Percentiles rank a stretch among this genome's conserved stretches.
Evolutionary conservation across 2,888 invertebrate species (phyloP).

Genomic region (Scaptodrosophila latifasciaeformis): DNA sequence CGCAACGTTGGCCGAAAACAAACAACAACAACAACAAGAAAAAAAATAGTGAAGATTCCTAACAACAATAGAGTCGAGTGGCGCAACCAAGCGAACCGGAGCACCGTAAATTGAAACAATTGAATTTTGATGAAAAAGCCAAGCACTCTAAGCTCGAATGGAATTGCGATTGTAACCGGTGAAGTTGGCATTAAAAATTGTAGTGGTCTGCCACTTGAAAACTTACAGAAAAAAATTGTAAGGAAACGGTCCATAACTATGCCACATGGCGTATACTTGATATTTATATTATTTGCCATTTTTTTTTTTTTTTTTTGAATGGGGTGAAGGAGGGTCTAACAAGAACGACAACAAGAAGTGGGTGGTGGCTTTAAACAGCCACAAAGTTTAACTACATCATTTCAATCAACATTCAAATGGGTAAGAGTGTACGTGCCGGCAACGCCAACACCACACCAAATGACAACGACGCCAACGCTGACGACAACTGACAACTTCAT

Average conservation of each 20-base stretch:
- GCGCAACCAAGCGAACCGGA: too few species aligned
- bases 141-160: constrained; percentile 15
- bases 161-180: too few species aligned
- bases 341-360: too few species aligned
- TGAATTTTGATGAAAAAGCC: constrained; percentile 61
- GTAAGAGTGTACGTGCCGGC: constrained; percentile 33
- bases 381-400: constrained; percentile 9
- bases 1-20: constrained; percentile 40
- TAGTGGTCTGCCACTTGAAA: too few species aligned
- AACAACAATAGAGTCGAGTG: constrained; percentile 45
- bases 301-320: too few species aligned
- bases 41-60: constrained; percentile 27
- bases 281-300: too few species aligned
- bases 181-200: constrained; percentile 30
- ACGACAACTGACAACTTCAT: constrained; percentile 40
- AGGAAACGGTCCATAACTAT: too few species aligned
- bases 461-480: too few species aligned
- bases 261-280: too few species aligned
- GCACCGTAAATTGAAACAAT: constrained; percentile 53
- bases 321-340: too few species aligned
- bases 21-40: constrained; percentile 60
- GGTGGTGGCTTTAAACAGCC: constrained; percentile 9
- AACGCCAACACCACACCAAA: too few species aligned
- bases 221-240: too few species aligned
- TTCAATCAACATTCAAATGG: constrained; percentile 44